Evolutionary conservation across 1,140 invertebrate species (phyloP).

Genomic region (Caenorhabditis inopinata): DNA sequence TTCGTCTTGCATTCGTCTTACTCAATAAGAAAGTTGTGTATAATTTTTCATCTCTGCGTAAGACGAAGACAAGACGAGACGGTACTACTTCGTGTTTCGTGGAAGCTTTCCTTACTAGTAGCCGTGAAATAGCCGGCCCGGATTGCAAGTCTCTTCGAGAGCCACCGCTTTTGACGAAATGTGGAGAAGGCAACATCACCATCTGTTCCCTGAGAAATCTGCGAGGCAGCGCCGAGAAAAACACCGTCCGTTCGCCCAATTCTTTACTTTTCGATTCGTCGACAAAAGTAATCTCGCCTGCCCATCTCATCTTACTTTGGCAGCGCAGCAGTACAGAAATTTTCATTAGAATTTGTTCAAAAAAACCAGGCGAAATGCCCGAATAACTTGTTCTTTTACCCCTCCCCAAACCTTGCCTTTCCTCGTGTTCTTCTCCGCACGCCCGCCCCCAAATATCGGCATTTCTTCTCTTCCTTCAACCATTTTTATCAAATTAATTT

Average conservation of each 20-base stretch:
- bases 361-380: not conserved
- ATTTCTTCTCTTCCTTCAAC: not conserved
- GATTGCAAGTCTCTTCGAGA: too few relatives aligned
- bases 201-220: conserved; percentile 1
- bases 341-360: not conserved
- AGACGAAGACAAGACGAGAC: too few relatives aligned
- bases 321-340: not conserved
- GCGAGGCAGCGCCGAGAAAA: too few relatives aligned
- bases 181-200: not conserved
- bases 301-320: conserved; percentile 9
- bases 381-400: not conserved
- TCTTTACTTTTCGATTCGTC: not conserved
- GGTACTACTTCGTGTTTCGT: too few relatives aligned
- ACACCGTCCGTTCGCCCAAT: too few relatives aligned
- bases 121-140: too few relatives aligned
- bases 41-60: too few relatives aligned
- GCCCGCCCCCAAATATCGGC: not conserved
- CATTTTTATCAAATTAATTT: not conserved
- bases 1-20: too few relatives aligned
- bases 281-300: not conserved
- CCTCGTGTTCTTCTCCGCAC: too few relatives aligned
- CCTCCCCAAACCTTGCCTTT: not conserved
- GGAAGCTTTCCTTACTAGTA: too few relatives aligned
- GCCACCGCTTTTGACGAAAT: too few relatives aligned
- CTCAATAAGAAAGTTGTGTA: too few relatives aligned